Evolutionary conservation across 2,888 invertebrate species (phyloP).

Genomic region (Acanthosepion lycidas): DNA sequence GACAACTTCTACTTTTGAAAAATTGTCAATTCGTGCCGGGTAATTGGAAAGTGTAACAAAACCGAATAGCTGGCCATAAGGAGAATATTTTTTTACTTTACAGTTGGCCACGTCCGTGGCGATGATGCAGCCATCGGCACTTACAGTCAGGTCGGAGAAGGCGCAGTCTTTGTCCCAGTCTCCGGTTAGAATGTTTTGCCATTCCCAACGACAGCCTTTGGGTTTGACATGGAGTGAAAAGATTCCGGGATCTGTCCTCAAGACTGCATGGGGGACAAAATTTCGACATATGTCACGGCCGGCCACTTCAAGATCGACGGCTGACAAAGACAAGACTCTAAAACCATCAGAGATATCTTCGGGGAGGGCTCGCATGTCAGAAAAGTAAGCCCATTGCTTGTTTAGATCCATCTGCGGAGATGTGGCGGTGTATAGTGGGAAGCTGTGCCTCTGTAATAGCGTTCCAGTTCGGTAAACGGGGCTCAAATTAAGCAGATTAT

Average conservation of each 20-base stretch:
- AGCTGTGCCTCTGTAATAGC: neutral
- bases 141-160: conserved; percentile 34
- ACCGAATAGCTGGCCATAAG: neutral
- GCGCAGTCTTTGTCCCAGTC: conserved; percentile 36
- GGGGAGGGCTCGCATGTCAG: neutral
- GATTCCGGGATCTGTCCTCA: neutral
- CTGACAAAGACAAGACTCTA: neutral
- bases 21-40: conserved; percentile 34
- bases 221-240: neutral
- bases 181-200: neutral
- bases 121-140: neutral
- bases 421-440: neutral
- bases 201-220: conserved; percentile 20
- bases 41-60: neutral
- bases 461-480: neutral
- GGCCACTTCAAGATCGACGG: neutral
- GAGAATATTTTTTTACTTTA: conserved; percentile 2
- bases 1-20: neutral
- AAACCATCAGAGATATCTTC: neutral
- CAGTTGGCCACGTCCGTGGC: conserved; percentile 35
- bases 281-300: neutral
- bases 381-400: neutral
- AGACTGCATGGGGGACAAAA: conserved; percentile 12
- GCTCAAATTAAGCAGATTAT: neutral
- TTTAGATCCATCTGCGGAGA: neutral